phyloP scores from a whole-genome alignment of 2,113 vertebrate genomes.

The Brachypteracias leptosomus region DNA sequence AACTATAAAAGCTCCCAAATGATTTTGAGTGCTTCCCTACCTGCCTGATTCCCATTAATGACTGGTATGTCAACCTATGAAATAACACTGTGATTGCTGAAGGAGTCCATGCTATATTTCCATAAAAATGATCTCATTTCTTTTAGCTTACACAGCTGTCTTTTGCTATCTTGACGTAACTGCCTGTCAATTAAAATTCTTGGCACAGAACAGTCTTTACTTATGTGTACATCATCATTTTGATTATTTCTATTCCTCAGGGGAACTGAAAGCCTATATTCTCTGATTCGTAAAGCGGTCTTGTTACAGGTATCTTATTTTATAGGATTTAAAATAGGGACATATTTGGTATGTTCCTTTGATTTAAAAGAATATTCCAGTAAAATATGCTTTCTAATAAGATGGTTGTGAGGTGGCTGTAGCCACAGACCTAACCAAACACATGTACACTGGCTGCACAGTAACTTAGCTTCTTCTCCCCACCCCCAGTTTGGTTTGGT shows the following conservation, averaged over 20 bases:
- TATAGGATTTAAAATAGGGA: not conserved
- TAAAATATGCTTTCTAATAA: not conserved
- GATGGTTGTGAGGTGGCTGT: not conserved
- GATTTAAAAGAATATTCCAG: not conserved
- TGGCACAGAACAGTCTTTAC: not conserved
- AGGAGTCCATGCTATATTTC: not conserved
- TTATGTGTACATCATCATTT: not conserved
- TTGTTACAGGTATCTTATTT: not conserved
- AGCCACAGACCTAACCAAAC: not conserved
- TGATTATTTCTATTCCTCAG: conserved; percentile 11
- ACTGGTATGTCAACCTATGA: not conserved
- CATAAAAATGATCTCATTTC: not conserved
- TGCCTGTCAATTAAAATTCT: conserved; percentile 26
- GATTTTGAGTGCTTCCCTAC: not conserved
- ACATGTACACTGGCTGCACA: not conserved
- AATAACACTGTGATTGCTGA: not conserved
- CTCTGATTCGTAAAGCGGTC: not conserved
- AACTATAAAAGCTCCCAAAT: not conserved
- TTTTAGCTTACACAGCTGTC: conserved; percentile 8
- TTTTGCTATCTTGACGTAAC: conserved; percentile 23
- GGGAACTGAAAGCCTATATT: not conserved
- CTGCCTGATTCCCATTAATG: not conserved
- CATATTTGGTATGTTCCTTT: not conserved
- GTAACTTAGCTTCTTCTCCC: not conserved
- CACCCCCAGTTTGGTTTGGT: not conserved